A percentile compares a stretch with the other conserved stretches of the same genome.
phyloP scores from a whole-genome alignment of 23 tunicate species.

The Halocynthia aurantium region DNA sequence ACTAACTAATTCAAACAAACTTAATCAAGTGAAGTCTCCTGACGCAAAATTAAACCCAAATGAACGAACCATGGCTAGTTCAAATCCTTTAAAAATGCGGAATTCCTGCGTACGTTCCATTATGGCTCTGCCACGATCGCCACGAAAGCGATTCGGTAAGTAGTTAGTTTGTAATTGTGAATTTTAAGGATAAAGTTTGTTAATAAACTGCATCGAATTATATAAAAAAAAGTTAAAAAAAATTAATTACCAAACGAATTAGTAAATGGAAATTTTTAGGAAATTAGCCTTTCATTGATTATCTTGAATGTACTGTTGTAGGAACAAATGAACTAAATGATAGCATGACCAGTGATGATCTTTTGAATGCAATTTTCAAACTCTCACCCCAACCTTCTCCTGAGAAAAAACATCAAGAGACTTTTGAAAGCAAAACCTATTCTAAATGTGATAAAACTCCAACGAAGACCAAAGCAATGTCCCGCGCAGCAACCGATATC shows the following conservation, averaged over 20 bases:
- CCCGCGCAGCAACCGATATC: neutral
- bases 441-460: neutral
- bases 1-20: slow-evolving; percentile 1
- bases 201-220: no score
- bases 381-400: slow-evolving; percentile 47
- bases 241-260: no score
- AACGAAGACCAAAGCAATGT: neutral
- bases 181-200: neutral
- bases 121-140: slow-evolving; percentile 22
- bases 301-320: neutral
- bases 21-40: neutral
- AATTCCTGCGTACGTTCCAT: slow-evolving; percentile 8
- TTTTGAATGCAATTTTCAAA: slow-evolving; percentile 35
- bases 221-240: no score
- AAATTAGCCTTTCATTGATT: neutral
- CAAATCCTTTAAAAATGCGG: neutral
- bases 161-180: neutral
- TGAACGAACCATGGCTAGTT: neutral
- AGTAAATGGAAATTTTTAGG: no score
- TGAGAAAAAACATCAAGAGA: slow-evolving; percentile 18
- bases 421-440: neutral
- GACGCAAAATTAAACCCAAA: neutral
- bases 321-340: slow-evolving; percentile 2
- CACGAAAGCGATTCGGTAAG: slow-evolving; percentile 21
- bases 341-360: neutral